Evolutionary conservation across 2,113 vertebrate genomes (phyloP), one percentile per base, ranked within the genome.

Genomic region (Rhodinocichla rosea): DNA sequence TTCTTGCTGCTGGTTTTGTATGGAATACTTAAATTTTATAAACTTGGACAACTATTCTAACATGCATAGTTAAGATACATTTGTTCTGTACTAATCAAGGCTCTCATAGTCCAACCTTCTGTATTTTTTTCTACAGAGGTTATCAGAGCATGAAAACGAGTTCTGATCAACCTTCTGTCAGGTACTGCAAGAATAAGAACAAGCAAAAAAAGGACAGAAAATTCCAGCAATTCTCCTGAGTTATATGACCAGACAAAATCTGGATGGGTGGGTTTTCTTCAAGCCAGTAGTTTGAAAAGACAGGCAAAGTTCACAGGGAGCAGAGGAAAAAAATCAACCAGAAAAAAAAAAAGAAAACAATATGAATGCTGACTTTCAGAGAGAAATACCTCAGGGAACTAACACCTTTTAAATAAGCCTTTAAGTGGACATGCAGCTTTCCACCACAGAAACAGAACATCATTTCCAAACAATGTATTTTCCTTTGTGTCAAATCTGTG

Each of bases 131-230:
- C 55, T 67, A 50, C 12, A 40, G 13, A 37, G 30, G 20, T 86
- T 76, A 83, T 55, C 50, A 74, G 42, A 79, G 75, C 62, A 68
- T 12, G 21, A 62, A 90, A 93, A 83, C 0, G 3, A 62, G 37
- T 95, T 94, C 62, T 63, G 17, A 76, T 80, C 89, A 91, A 87
- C 53, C 37, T 89, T 92, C 49, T 92, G 81, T 24, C 63, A 87
- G 30, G 35, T 87, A 57, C 22, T 76, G 39, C 40, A 74, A 32
- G 12, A 92, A 33, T 47, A 70, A 70, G 30, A 76, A 24, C 37
- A 39, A 75, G 27, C 10, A 24, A 67, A 91, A 35, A 68, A 93
- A 73, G 21, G 64, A 47, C 30, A 60, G 45, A 76, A 59, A 39
- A 57, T 40, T 81, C 9, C 44, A 77, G 27, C 13, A 37, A 20